Percentiles rank a stretch among this genome's conserved stretches.
Evolutionary conservation across 2,113 vertebrate genomes (phyloP).

Genomic region (Monopterus albus): DNA sequence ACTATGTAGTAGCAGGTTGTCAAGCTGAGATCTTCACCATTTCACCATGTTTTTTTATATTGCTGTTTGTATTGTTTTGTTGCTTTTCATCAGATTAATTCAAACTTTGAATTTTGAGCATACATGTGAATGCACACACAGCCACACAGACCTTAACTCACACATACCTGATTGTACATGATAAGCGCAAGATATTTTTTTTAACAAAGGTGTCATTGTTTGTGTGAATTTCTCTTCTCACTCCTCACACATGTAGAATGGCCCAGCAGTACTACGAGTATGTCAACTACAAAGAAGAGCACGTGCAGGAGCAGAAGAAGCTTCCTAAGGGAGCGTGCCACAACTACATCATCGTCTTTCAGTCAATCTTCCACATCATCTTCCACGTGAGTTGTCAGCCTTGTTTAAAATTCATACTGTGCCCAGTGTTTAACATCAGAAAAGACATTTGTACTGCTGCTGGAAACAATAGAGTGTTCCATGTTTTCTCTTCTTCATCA

Average conservation of each 20-base stretch:
- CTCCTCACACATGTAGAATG: slow-evolving; percentile 80
- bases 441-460: background rate
- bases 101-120: background rate
- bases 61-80: no score
- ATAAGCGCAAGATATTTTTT: no score
- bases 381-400: slow-evolving; percentile 86
- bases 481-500: slow-evolving; percentile 60
- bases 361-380: slow-evolving; percentile 88
- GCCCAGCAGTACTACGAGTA: slow-evolving; percentile 96
- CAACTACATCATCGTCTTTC: slow-evolving; percentile 88
- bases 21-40: no score
- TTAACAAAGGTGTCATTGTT: background rate
- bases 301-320: slow-evolving; percentile 86
- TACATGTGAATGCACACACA: background rate
- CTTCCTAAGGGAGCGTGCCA: slow-evolving; percentile 85
- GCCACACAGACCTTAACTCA: background rate
- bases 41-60: no score
- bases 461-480: background rate
- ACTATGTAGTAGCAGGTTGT: no score
- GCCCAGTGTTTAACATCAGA: background rate
- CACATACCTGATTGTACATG: background rate
- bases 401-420: background rate
- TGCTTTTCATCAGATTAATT: no score
- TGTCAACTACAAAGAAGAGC: slow-evolving; percentile 89
- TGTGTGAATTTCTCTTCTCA: background rate